Conservation (phyloP, 2,797 vertebrate genomes). For the Anomalospiza imberbis region DNA sequence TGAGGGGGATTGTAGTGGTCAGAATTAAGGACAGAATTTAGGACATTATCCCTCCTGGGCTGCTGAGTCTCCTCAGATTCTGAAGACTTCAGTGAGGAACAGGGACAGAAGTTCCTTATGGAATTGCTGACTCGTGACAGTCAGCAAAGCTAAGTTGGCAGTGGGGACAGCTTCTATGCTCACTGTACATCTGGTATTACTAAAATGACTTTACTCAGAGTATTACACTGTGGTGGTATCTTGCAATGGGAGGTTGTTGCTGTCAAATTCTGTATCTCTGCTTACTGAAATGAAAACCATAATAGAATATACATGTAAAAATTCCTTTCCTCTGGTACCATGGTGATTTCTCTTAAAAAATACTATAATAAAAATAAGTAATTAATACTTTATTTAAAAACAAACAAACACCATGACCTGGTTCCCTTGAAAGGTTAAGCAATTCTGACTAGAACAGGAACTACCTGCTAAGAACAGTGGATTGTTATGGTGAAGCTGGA, state of each 20-base stretch:
- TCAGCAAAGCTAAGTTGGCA: neutral
- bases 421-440: neutral
- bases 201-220: neutral
- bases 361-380: neutral
- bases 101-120: neutral
- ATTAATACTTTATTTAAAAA: neutral
- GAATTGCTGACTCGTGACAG: neutral
- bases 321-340: neutral
- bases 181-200: neutral
- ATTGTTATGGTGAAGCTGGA: neutral
- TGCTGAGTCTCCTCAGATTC: neutral
- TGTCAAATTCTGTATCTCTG: neutral
- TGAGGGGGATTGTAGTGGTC: neutral
- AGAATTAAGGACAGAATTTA: neutral
- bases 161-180: neutral
- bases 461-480: neutral
- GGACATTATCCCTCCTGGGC: neutral
- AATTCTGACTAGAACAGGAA: neutral
- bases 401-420: neutral
- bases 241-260: neutral
- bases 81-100: neutral
- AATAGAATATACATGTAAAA: neutral
- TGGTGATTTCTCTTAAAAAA: neutral
- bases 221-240: neutral
- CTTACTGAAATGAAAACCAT: neutral